Base-by-base conservation (phyloP, 2,113 vertebrate species). In the Clupea harengus region DNA sequence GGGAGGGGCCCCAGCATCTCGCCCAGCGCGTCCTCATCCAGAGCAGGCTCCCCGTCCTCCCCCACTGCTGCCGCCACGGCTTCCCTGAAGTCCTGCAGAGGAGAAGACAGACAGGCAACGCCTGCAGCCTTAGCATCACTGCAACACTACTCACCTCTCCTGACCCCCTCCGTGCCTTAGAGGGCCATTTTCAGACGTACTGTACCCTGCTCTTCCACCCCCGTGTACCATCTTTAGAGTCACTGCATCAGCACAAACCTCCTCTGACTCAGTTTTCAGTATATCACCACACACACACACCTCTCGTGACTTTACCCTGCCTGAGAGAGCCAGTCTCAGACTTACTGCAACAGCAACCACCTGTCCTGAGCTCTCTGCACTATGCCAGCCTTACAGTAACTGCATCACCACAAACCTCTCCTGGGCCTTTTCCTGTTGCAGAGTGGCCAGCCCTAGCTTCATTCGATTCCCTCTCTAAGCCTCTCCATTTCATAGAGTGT, bases 1-100 rank as follows among this genome's bases (percentile, higher is more conserved):
- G 96, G 96, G 82, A 99, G 93, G 81, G 96, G 94, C 2, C 92
- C 95, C 90, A 99, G 95, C 84, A 97, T 96, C n/a, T 95, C 93
- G 25, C 93, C 93, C 84, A 99, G 95, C 60, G 94, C 95, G 49
- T 94, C 94, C 52, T 95, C 94, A 46, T 95, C 94, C 84, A 95
- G 60, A 44, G 90, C 90, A 1, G 94, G 94, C 85, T 95, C 93
- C 32, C 95, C 94, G 3, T 94, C 90, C 1, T 94, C 94, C 67
- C 94, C 94, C n/a, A 96, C 92, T 1, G 92, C 93, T 82, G 93
- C 92, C 64, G 93, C 84, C 60, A 97, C 91, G 0, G 94, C 94
- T 87, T 94, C 95, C 25, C 97, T 93, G 88, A 99, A 98, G 89
- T 97, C 94, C 98, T 99, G 87, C 10, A 83, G n/a, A 88, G 20